Base-by-base conservation (phyloP, 2,113 vertebrate species). In the Terrapene triunguis region DNA sequence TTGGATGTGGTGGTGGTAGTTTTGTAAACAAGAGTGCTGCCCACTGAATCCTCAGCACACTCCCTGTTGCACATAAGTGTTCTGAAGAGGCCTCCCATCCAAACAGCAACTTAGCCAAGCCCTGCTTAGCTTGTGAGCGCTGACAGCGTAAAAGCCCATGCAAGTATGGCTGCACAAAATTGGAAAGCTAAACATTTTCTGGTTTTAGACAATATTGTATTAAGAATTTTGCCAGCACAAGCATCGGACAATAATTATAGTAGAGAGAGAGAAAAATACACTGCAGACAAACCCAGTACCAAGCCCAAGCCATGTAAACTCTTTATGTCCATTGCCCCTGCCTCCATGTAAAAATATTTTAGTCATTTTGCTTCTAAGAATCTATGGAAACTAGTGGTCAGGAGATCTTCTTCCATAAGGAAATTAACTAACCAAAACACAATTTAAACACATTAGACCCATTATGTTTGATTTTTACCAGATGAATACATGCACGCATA, bases 391-490 rank as follows among this genome's bases (percentile, higher is more conserved):
- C 7, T 22, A 48, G 2, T 8, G 25, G 55, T n/a, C 22, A 79
- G 53, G 81, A 80, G 14, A 29, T 10, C 24, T 24, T 10, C 24
- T 22, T 1, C 7, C 16, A 1, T 55, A 80, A 92, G 78, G 84
- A 86, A 54, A 76, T 1, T 2, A 32, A 7, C 19, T 51, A 2
- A 10, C 35, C 44, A 2, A 14, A 3, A 62, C 54, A 35, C 0
- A 0, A 8, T 55, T 89, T n/a, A 65, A 57, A 4, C 55, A 14
- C 25, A 85, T 44, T 91, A 95, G 82, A 3, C 1, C 78, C 9
- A 53, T 35, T 10, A 0, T 35, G 1, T 29, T 74, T 82, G 24
- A 1, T 74, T 0, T 0, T 0, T 65, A n/a, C 5, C 35, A 44
- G 32, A 3, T 50, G n/a, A 82, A 44, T 0, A 8, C 3, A 8